phyloP scores from a whole-genome alignment of 2,797 vertebrate genomes.

The Anableps anableps region DNA sequence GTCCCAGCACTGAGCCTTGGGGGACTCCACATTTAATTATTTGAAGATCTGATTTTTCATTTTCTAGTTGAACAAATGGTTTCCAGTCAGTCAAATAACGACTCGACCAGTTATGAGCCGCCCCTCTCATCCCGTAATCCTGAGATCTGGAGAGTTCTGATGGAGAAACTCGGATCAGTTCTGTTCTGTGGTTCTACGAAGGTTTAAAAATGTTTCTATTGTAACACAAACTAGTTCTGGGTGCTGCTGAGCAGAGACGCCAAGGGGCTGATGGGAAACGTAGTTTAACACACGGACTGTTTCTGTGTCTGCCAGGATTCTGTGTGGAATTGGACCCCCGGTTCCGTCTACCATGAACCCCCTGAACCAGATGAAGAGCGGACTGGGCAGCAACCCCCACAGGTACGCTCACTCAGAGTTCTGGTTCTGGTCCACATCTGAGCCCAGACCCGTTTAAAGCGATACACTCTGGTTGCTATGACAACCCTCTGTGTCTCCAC shows the following conservation, averaged over 20 bases:
- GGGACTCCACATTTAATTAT: too few relatives aligned
- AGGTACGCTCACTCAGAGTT: constrained; percentile 72
- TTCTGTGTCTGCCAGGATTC: constrained; percentile 42
- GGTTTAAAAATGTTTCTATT: background rate
- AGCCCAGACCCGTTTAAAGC: background rate
- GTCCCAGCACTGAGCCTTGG: too few relatives aligned
- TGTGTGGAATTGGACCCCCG: constrained; percentile 46
- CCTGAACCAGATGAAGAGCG: constrained; percentile 96
- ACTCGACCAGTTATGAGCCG: too few relatives aligned
- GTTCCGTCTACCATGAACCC: constrained; percentile 84
- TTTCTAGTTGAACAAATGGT: too few relatives aligned
- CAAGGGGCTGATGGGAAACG: constrained; percentile 29
- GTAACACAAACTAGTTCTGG: background rate
- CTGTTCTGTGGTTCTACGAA: background rate
- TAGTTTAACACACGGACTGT: constrained; percentile 10
- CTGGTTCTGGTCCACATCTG: background rate
- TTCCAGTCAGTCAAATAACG: too few relatives aligned
- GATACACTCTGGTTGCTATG: background rate
- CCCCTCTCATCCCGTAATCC: too few relatives aligned
- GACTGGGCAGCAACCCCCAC: constrained; percentile 89
- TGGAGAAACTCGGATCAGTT: too few relatives aligned
- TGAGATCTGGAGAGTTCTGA: too few relatives aligned
- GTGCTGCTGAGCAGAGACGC: background rate
- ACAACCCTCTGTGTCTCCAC: constrained; percentile 11
- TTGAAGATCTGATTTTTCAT: too few relatives aligned